phyloP scores from a whole-genome alignment of 1,140 invertebrate species.

The Euura lappo region DNA sequence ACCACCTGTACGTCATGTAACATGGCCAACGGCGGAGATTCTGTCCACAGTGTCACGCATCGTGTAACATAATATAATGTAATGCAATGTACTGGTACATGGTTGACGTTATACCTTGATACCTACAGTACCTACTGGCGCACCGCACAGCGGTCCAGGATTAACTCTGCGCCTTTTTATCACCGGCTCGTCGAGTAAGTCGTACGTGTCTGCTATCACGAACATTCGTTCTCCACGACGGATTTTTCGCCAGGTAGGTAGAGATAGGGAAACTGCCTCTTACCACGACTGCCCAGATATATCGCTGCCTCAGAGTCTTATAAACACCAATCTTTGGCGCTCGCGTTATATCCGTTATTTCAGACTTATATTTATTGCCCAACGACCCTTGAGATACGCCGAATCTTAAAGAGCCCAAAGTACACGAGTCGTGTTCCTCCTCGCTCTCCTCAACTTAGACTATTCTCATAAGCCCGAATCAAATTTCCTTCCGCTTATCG shows the following conservation, averaged over 20 bases:
- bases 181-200: conserved; percentile 4
- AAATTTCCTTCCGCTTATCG: not conserved
- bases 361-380: not conserved
- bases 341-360: conserved; percentile 3
- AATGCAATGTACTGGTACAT: too few relatives aligned
- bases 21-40: too few relatives aligned
- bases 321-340: not conserved
- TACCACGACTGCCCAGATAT: not conserved
- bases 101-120: too few relatives aligned
- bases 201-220: conserved; percentile 1
- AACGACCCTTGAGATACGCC: conserved; percentile 1
- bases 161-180: not conserved
- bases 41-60: too few relatives aligned
- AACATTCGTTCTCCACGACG: not conserved
- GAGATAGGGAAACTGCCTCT: conserved; percentile 3
- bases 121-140: not conserved
- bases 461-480: not conserved
- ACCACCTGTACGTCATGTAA: not conserved
- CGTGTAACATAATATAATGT: too few relatives aligned
- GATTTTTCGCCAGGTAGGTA: not conserved
- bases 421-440: not conserved
- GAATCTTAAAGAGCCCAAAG: conserved; percentile 4
- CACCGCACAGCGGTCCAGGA: not conserved
- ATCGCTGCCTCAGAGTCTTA: not conserved
- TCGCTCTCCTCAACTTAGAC: not conserved